A percentile compares a stretch with the other conserved stretches of the same genome.
Conservation (phyloP, 1,140 invertebrate genomes). For the Euura saliciscinereae region DNA sequence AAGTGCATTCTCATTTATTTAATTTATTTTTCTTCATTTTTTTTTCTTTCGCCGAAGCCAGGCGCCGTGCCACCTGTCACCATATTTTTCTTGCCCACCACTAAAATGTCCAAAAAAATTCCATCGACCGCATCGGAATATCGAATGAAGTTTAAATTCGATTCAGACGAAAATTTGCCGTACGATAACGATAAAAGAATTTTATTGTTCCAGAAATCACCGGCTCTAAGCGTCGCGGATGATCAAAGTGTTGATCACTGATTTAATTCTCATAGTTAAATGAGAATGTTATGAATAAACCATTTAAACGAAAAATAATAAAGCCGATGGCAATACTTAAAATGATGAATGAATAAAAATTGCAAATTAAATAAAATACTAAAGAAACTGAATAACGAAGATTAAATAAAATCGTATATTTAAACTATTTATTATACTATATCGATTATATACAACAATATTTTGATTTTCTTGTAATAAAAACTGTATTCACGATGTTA, state of each 20-base stretch:
- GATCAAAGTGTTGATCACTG: constrained; percentile 49
- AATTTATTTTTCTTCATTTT: constrained; percentile 12
- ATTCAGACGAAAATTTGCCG: too few relatives aligned
- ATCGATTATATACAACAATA: neutral
- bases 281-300: neutral
- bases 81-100: neutral
- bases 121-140: too few relatives aligned
- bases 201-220: constrained; percentile 47
- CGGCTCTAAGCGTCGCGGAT: constrained; percentile 43
- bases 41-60: neutral
- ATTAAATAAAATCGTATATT: neutral
- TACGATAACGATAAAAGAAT: too few relatives aligned
- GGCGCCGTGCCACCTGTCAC: constrained; percentile 1
- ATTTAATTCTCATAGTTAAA: constrained; percentile 17
- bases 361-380: neutral
- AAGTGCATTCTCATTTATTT: constrained; percentile 27
- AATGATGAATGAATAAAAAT: neutral
- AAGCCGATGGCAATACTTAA: too few relatives aligned
- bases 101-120: neutral
- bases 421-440: neutral
- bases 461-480: constrained; percentile 3
- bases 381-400: neutral
- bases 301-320: too few relatives aligned
- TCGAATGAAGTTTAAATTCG: too few relatives aligned
- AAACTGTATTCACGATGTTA: neutral